Evolutionary conservation across 2,797 vertebrate species (phyloP).

Genomic region (Spinibarbus caldwelli): DNA sequence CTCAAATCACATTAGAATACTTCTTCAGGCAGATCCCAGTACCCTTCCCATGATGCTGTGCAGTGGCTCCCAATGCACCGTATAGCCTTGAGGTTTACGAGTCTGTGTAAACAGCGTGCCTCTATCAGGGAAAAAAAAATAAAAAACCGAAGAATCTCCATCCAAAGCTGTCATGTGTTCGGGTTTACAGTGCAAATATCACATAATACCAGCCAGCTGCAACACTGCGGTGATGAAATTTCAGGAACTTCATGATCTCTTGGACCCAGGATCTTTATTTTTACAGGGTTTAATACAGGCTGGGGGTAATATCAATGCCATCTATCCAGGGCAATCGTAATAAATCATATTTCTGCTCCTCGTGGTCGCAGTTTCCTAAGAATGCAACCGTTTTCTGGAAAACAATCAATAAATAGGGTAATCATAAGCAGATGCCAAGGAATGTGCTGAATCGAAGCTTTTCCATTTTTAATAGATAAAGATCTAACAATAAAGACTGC

Average conservation of each 20-base stretch:
- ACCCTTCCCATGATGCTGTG: conserved; percentile 82
- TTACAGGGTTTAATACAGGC: conserved; percentile 36
- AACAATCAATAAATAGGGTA: conserved; percentile 97
- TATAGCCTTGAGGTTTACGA: conserved; percentile 82
- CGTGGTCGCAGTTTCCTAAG: conserved; percentile 89
- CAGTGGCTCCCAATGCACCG: conserved; percentile 73
- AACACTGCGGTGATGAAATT: conserved; percentile 88
- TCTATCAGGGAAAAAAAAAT: conserved; percentile 71
- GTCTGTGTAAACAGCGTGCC: conserved; percentile 90
- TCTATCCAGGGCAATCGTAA: conserved; percentile 82
- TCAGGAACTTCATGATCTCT: conserved; percentile 86
- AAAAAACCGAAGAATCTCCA: conserved; percentile 76
- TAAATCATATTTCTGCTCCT: conserved; percentile 89
- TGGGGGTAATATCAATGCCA: conserved; percentile 80
- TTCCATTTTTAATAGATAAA: conserved; percentile 99
- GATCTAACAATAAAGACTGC: conserved; percentile 99
- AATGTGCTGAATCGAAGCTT: conserved; percentile 99
- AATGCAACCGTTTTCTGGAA: conserved; percentile 92
- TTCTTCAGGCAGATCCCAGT: conserved; percentile 74
- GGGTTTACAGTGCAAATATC: conserved; percentile 91
- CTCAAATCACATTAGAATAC: conserved; percentile 70
- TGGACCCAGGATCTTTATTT: conserved; percentile 85
- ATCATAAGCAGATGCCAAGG: conserved; percentile 93
- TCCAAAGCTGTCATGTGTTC: conserved; percentile 90
- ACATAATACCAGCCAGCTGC: conserved; percentile 87